These are phyloP conservation scores for Orthonevra nobilis DNA, from an alignment of 2,888 invertebrate genomes.

Conservation along the genomic window DNA sequence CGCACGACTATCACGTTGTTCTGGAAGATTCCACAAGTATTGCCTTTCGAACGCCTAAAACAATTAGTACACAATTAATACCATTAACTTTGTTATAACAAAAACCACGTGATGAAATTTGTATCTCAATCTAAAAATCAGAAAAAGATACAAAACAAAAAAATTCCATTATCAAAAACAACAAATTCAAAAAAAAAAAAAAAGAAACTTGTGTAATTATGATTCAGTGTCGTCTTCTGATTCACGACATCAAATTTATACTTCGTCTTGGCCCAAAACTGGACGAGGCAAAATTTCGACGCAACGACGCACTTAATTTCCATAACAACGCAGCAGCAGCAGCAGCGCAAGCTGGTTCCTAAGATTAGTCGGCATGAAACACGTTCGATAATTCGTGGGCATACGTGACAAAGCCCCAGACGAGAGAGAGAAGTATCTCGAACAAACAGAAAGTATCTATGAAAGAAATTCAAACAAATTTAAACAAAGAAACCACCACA, in stretches of 20 bases:
- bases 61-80: too few relatives aligned
- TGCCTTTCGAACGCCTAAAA: neutral
- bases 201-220: conserved; percentile 14
- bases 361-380: conserved; percentile 3
- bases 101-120: conserved; percentile 16
- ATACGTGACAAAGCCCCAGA: conserved; percentile 38
- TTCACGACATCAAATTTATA: conserved; percentile 11
- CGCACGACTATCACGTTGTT: conserved; percentile 1
- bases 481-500: conserved; percentile 9
- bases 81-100: neutral
- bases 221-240: conserved; percentile 7
- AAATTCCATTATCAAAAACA: neutral
- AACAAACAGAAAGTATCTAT: conserved; percentile 8
- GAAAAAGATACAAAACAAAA: neutral
- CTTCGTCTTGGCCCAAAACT: neutral
- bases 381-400: neutral
- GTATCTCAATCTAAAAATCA: neutral
- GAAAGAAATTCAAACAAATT: conserved; percentile 47
- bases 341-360: neutral
- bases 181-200: too few relatives aligned
- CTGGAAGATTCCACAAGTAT: neutral
- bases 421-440: neutral
- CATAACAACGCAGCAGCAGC: too few relatives aligned
- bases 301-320: neutral
- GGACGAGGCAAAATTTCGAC: neutral